Base-by-base conservation (phyloP, 2,797 vertebrate genomes). In the Odontamblyopus rebecca region DNA sequence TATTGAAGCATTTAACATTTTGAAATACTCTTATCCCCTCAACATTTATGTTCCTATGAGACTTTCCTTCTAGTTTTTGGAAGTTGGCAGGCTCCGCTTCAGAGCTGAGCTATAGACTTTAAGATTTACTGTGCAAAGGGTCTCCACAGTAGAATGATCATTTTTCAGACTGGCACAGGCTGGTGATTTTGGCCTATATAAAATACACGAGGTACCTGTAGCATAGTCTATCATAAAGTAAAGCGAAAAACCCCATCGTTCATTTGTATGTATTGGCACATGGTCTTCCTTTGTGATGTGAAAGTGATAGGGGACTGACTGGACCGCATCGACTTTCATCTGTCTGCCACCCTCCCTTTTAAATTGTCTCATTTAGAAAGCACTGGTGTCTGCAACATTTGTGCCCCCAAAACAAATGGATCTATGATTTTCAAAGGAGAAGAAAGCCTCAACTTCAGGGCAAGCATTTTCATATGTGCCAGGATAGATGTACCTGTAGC, bases 211-310 rank as follows among this genome's bases (percentile, higher is more conserved):
- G 16, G 50, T 61, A 63, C 68, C 50, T 67, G 68, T 35, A 18
- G 69, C 63, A 63, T 35, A 18, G 69, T 61, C 68, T 66, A 62
- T 74, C 51, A 70, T 41, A 41, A 57, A 71, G 38, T 19, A 35
- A 68, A 60, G 67, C 29, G 56, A 63, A 65, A 65, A 54, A 54
- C 56, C 44, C 41, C 67, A 44, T 3, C 50, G 38, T 79, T 74
- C 76, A 81, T 79, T 82, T 78, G 61, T 77, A 60, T 62, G 54
- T 82, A 80, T 79, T 32, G 78, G 79, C 53, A 56, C 13, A 8
- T 2, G 32, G 59, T 70, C 60, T 64, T 57, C 69, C 64, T 68
- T 67, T 59, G 29, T 65, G 69, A 82, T 38, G 64, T 63, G 59
- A 54, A 73, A 67, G 69, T 56, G 64, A 73, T 56, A 73, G 64